Evolutionary conservation across 2,797 vertebrate species (phyloP).

Genomic region (Etheostoma perlongum): DNA sequence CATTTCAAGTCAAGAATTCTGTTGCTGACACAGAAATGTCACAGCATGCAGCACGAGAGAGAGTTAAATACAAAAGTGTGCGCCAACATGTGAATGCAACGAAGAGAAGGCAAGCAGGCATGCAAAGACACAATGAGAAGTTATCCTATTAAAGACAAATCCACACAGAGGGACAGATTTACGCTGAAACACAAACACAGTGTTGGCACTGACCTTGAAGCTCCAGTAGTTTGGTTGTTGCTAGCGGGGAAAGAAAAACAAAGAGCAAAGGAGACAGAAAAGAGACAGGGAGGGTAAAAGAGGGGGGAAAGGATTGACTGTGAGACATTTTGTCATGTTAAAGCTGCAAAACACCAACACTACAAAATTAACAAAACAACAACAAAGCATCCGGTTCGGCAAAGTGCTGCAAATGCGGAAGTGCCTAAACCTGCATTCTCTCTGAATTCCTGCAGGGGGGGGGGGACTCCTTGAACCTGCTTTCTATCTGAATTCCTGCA

Average conservation of each 20-base stretch:
- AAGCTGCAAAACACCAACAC: conserved; percentile 43
- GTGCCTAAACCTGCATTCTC: too few species aligned
- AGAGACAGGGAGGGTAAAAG: conserved; percentile 33
- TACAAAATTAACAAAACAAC: not conserved
- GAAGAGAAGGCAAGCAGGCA: conserved; percentile 46
- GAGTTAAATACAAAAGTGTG: conserved; percentile 32
- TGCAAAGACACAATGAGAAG: conserved; percentile 56
- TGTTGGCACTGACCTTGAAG: conserved; percentile 96
- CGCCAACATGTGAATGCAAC: conserved; percentile 36
- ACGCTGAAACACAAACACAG: conserved; percentile 67
- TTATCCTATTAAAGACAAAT: conserved; percentile 68
- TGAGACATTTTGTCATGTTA: conserved; percentile 71
- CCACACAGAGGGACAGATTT: conserved; percentile 65
- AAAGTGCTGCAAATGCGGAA: too few species aligned
- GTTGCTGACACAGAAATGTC: conserved; percentile 17
- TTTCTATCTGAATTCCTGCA: too few species aligned
- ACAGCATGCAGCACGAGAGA: conserved; percentile 17
- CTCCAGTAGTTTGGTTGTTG: conserved; percentile 99
- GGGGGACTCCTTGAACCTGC: too few species aligned
- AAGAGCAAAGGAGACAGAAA: conserved; percentile 52
- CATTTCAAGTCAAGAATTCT: not conserved
- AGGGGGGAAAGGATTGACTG: conserved; percentile 29
- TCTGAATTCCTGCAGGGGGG: too few species aligned
- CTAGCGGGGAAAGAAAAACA: conserved; percentile 58
- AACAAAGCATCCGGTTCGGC: too few species aligned